A percentile compares a stretch with the other conserved stretches of the same genome.
Conservation (phyloP, 2,797 vertebrate species). For the Varecia variegata region DNA sequence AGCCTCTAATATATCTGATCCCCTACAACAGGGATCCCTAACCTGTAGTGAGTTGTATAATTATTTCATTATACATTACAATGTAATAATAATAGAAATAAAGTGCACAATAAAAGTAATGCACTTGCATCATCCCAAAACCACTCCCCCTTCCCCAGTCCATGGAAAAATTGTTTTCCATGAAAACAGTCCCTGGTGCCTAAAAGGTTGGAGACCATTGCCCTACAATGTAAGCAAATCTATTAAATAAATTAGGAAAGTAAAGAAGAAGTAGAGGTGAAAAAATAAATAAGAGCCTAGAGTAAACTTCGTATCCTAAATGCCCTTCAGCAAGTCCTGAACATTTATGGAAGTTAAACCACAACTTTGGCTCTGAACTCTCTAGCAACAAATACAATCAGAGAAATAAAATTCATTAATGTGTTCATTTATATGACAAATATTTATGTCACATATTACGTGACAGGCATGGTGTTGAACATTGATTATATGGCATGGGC, state of each 20-base stretch:
- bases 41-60: no score
- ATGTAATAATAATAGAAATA: no score
- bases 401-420: neutral
- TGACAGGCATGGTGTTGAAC: neutral
- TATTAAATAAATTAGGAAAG: neutral
- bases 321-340: neutral
- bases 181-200: no score
- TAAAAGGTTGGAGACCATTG: no score
- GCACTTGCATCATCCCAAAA: no score
- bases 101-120: no score
- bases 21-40: neutral
- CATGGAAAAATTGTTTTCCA: no score
- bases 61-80: no score
- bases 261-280: neutral
- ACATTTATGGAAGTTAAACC: neutral
- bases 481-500: neutral
- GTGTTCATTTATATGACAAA: neutral
- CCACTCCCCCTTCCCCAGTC: no score
- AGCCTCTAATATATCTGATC: constrained; percentile 5
- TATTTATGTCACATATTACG: neutral
- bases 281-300: neutral
- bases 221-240: neutral
- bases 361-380: neutral
- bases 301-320: neutral
- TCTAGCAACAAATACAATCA: neutral